Conservation (phyloP, 2,888 invertebrate species). For the Polydrusus pterygomalis region DNA sequence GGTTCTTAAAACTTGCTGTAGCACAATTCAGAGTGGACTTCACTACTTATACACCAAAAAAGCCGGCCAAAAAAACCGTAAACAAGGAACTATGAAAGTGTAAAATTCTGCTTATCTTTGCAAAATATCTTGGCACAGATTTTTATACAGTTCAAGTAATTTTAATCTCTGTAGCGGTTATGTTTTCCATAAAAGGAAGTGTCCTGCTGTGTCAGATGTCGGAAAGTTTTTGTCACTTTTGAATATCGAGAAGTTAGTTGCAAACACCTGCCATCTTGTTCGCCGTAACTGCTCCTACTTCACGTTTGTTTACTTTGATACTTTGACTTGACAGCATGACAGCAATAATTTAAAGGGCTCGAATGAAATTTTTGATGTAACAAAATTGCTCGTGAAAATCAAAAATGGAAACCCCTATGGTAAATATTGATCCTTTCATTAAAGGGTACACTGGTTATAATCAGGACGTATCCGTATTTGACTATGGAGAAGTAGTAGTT, state of each 20-base stretch:
- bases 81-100: slow-evolving; percentile 28
- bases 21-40: slow-evolving; percentile 3
- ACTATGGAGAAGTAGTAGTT: slow-evolving; percentile 68
- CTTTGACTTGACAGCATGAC: too few species aligned
- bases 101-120: slow-evolving; percentile 41
- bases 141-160: slow-evolving; percentile 29
- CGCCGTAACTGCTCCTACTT: not conserved
- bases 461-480: slow-evolving; percentile 65
- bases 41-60: slow-evolving; percentile 8
- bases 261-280: slow-evolving; percentile 19
- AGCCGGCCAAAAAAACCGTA: slow-evolving; percentile 33
- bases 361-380: slow-evolving; percentile 3
- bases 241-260: slow-evolving; percentile 32
- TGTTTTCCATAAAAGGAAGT: slow-evolving; percentile 59
- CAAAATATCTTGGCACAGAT: slow-evolving; percentile 56
- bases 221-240: slow-evolving; percentile 32
- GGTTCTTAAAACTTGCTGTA: slow-evolving; percentile 18
- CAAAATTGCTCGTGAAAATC: slow-evolving; percentile 22
- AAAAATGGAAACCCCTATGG: slow-evolving; percentile 32
- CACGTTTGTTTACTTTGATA: slow-evolving; percentile 9
- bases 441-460: slow-evolving; percentile 57
- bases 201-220: too few species aligned
- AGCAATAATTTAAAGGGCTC: not conserved
- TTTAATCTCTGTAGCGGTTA: slow-evolving; percentile 59
- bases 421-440: slow-evolving; percentile 24